Evolutionary conservation across 92 coral and sea anemone genomes (phyloP), one percentile per base, ranked within the genome.

Genomic region (Meandrina meandrites): DNA sequence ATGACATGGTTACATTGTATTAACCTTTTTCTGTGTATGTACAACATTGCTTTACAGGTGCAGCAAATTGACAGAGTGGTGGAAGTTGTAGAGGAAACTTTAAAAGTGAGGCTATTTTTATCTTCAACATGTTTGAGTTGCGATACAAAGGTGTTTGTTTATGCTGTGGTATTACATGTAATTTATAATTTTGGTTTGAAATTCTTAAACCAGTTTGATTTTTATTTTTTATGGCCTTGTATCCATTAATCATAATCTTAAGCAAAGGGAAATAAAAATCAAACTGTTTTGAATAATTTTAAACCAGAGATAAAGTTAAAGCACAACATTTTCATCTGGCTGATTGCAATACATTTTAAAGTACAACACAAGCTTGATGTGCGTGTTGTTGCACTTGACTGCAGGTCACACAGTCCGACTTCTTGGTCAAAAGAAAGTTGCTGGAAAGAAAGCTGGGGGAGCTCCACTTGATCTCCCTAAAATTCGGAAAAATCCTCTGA

Each of bases 31-130:
- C 8, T 58, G 27, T 0, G 1, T 27, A 24, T 60, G 68, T 60
- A n/a, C n/a, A n/a, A n/a, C n/a, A n/a, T n/a, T n/a, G n/a, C n/a
- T n/a, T n/a, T n/a, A n/a, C n/a, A 96, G 99, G 99, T 96, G 67
- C 99, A 96, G 89, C 99, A 96, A 89, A 96, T 96, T 90, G 99
- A 96, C 90, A 88, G 99, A 76, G 96, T 96, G 15, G 99, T 96
- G 54, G 99, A 96, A 79, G 99, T 95, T 51, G 99, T 96, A 6
- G 99, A 96, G 40, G 99, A 96, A 78, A 93, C 99, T 31, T 47
- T 96, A 30, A 96, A 96, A 95, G 99, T 95, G 72, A 18, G 21
- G 76, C n/a, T n/a, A 8, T 60, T 60, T 21, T 57, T 4, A 19
- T 1, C n/a, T n/a, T n/a, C n/a, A n/a, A n/a, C n/a, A n/a, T n/a